Percentiles rank a stretch among this genome's conserved stretches.
These are phyloP conservation scores for Clamator glandarius DNA, from an alignment of 2,797 vertebrate genomes.

Conservation along the genomic window DNA sequence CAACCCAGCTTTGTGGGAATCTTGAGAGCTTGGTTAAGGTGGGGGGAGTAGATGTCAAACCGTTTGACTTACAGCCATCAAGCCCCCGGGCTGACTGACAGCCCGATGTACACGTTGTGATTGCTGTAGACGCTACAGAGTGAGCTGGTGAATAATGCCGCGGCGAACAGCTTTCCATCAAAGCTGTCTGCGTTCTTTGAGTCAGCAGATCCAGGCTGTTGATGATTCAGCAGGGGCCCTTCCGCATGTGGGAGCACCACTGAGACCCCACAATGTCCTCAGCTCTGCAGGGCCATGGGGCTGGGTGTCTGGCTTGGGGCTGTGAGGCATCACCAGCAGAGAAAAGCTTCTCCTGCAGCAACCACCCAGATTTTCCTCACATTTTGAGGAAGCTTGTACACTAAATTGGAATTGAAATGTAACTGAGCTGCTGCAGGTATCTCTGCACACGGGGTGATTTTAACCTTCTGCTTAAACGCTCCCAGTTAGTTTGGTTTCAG, in stretches of 20 bases:
- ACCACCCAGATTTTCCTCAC: background rate
- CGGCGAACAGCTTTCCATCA: background rate
- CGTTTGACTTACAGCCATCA: background rate
- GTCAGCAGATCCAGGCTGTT: rapidly evolving
- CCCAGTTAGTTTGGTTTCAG: background rate
- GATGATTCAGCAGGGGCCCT: background rate
- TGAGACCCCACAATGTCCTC: background rate
- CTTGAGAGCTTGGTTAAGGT: background rate
- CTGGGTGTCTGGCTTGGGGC: rapidly evolving
- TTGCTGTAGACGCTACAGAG: background rate
- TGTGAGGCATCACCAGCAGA: rapidly evolving
- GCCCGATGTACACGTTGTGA: background rate
- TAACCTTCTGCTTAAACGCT: background rate
- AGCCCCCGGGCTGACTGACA: background rate
- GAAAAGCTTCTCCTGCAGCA: background rate
- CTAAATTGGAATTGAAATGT: background rate
- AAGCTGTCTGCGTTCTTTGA: background rate
- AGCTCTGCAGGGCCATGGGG: rapidly evolving
- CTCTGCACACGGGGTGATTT: background rate
- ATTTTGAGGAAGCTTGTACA: background rate
- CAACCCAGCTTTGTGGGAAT: background rate
- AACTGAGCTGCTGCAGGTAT: background rate
- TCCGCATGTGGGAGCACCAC: too few species aligned
- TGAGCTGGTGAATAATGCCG: background rate
- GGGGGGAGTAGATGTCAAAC: background rate